Evolutionary conservation across 2,888 invertebrate species (phyloP), one percentile per base, ranked within the genome.

Genomic region (Zhuqinia jingwanae): DNA sequence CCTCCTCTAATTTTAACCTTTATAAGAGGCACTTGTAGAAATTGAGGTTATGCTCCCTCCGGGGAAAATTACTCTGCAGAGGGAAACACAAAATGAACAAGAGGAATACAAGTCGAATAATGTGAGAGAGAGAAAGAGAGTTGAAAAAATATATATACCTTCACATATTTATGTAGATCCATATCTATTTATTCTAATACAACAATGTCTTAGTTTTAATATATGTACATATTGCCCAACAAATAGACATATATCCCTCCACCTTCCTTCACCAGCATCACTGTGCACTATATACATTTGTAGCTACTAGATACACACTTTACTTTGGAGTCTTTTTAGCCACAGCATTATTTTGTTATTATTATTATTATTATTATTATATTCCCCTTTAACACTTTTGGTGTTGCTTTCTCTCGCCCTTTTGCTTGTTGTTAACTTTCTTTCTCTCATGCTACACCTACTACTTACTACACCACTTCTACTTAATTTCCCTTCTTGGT

Each of bases 11-110:
- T 70, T 70, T 70, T 47, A 70, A 70, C 70, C 70, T 70, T 70
- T 70, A n/a, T n/a, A 70, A 70, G 70, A 70, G 70, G 47, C 70
- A 70, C 45, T 70, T 70, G 70, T 70, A 70, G 70, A 70, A 70
- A 70, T 70, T 70, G 70, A 70, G 70, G 70, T 70, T 70, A 70
- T 70, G 27, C 25, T 70, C 70, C 70, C 70, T 70, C 70, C n/a
- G 70, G 70, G 70, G 70, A 47, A 50, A 70, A 70, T 70, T 70
- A 70, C 47, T 70, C 25, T 50, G n/a, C 47, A 70, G 70, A 70
- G 70, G 15, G 47, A 20, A 25, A 36, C 11, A 42, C 6, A 68
- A 42, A 68, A 42, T 36, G 65, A 68, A 20, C 45, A 11, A 15
- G 60, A 60, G 25, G 27, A 20, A 8, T 50, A 50, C 5, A 50